A percentile compares a stretch with the other conserved stretches of the same genome.
phyloP scores from a whole-genome alignment of 2,888 invertebrate genomes.

The Tiliacea aurago region DNA sequence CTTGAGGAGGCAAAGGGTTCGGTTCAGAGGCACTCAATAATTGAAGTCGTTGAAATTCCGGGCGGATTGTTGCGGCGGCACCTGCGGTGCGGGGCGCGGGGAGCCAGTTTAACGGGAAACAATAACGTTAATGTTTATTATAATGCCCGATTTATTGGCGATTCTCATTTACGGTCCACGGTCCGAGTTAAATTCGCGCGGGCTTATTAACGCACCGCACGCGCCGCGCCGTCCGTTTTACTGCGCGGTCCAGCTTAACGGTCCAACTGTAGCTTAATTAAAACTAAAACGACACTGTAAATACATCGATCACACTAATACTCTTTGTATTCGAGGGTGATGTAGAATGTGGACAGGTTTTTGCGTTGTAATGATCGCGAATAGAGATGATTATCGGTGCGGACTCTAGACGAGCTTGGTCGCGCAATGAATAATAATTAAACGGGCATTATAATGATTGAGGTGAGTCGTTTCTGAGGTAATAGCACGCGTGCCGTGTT shows the following conservation, averaged over 20 bases:
- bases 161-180: constrained; percentile 86
- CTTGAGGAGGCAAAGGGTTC: constrained; percentile 87
- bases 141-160: constrained; percentile 89
- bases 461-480: constrained; percentile 78
- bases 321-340: constrained; percentile 76
- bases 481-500: constrained; percentile 79
- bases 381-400: constrained; percentile 72
- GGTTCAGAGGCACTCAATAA: constrained; percentile 89
- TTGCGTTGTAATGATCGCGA: constrained; percentile 73
- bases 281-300: constrained; percentile 86
- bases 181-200: constrained; percentile 80
- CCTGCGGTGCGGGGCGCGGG: constrained; percentile 73
- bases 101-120: constrained; percentile 83
- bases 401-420: constrained; percentile 70
- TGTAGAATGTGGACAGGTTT: constrained; percentile 71
- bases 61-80: constrained; percentile 86
- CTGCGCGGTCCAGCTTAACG: constrained; percentile 82
- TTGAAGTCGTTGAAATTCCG: constrained; percentile 90
- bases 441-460: constrained; percentile 82
- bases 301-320: constrained; percentile 81
- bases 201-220: constrained; percentile 83
- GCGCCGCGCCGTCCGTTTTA: constrained; percentile 80
- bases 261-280: constrained; percentile 84
- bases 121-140: constrained; percentile 89
- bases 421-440: constrained; percentile 82